Base-by-base conservation (phyloP, 2,888 invertebrate genomes). In the Lottia gigantea region DNA sequence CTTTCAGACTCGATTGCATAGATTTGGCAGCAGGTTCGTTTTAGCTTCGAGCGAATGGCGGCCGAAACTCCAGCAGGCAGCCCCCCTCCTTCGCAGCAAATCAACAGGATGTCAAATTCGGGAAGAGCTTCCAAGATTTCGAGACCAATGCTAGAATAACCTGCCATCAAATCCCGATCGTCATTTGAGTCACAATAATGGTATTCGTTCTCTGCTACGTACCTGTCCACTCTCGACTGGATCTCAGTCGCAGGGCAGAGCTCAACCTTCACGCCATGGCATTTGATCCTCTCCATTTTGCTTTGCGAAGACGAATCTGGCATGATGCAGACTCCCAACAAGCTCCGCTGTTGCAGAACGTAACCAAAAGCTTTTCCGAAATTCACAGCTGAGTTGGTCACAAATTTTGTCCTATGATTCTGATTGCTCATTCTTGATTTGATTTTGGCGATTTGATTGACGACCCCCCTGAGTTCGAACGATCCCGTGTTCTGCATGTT, bases 281-380 rank as follows among this genome's bases (percentile, higher is more conserved):
- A 78, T 82, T 85, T 71, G 7, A 88, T 85, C 23, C 84, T 67
- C 23, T 74, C 71, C 0, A 80, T 80, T 63, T 87, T 72, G 65
- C 84, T 83, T 19, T 77, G 71, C 23, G 87, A 86, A 3, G 85
- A 88, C 23, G 83, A 82, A 7, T 82, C 77, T 8, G 87, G 85
- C 83, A 88, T 85, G 1, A 88, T 49, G 62, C 87, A 83, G 15
- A 80, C 62, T 1, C 83, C 85, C 12, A 77, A 70, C 12, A 83
- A 71, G 16, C 77, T 76, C 45, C 74, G 45, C 26, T 75, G 70
- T 7, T 77, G 73, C 64, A 83, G 77, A 46, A 83, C 78, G 69
- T 81, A 79, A 8, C 87, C 85, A 76, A 88, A 88, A 3, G 88
- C 84, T 70, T 84, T 85, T n/a, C 88, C 88, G 78, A 87, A 88